Evolutionary conservation across 2,113 vertebrate species (phyloP).

Genomic region (Cottus gobio): DNA sequence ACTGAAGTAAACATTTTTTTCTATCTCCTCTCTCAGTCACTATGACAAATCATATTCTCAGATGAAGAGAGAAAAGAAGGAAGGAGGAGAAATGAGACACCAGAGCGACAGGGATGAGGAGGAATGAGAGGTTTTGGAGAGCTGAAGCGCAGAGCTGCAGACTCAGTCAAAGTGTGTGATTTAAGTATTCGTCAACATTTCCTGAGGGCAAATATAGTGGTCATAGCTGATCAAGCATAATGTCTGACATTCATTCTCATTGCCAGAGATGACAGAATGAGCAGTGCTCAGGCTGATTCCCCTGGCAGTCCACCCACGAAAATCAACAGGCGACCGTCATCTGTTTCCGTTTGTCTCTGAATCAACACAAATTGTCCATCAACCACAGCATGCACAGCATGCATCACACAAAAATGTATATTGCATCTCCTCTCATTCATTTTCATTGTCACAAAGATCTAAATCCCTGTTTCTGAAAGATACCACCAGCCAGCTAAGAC

Average conservation of each 20-base stretch:
- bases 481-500: slow-evolving; percentile 20
- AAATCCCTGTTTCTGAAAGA: slow-evolving; percentile 37
- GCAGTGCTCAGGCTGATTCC: slow-evolving; percentile 54
- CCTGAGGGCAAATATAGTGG: slow-evolving; percentile 74
- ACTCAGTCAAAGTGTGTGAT: slow-evolving; percentile 74
- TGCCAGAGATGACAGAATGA: slow-evolving; percentile 76
- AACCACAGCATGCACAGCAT: slow-evolving; percentile 35
- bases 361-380: slow-evolving; percentile 60
- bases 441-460: slow-evolving; percentile 57
- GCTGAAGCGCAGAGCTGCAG: slow-evolving; percentile 62
- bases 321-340: slow-evolving; percentile 67
- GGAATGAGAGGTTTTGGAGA: slow-evolving; percentile 62
- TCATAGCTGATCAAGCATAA: slow-evolving; percentile 80
- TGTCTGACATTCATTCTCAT: slow-evolving; percentile 79
- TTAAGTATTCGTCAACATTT: slow-evolving; percentile 78
- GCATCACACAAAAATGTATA: slow-evolving; percentile 47
- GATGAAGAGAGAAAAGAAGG: slow-evolving; percentile 70
- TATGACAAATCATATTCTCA: slow-evolving; percentile 86
- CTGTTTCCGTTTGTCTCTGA: slow-evolving; percentile 58
- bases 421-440: slow-evolving; percentile 46
- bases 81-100: slow-evolving; percentile 40
- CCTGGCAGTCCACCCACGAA: slow-evolving; percentile 34
- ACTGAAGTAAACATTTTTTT: slow-evolving; percentile 84
- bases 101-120: slow-evolving; percentile 47
- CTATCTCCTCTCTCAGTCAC: slow-evolving; percentile 79